Conservation (phyloP, 2,888 invertebrate genomes). For the Axea sp. region DNA sequence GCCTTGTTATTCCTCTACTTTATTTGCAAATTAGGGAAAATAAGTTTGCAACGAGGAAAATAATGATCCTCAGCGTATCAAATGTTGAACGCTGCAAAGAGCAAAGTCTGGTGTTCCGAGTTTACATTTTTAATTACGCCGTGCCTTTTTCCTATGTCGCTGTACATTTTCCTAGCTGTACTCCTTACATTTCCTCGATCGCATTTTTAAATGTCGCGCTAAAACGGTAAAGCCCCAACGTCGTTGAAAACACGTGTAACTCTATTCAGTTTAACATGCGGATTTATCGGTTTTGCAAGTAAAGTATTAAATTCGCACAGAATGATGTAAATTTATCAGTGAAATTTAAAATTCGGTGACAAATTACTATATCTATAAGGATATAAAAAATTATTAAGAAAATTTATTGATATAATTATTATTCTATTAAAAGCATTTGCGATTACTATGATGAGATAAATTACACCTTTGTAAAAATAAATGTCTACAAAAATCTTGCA, state of each 20-base stretch:
- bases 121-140: constrained; percentile 25
- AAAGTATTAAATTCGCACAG: constrained; percentile 37
- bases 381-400: too few relatives aligned
- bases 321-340: constrained; percentile 26
- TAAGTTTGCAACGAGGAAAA: constrained; percentile 9
- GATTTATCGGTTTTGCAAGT: constrained; percentile 39
- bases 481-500: too few relatives aligned
- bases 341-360: too few relatives aligned
- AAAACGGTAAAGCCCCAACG: constrained; percentile 5
- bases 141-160: neutral
- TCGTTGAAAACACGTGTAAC: constrained; percentile 37
- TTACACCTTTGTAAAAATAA: too few relatives aligned
- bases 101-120: constrained; percentile 6
- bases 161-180: neutral
- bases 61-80: constrained; percentile 19
- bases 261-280: constrained; percentile 27
- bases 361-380: too few relatives aligned
- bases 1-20: constrained; percentile 40
- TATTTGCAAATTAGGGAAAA: constrained; percentile 44
- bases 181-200: constrained; percentile 1
- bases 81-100: constrained; percentile 13
- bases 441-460: too few relatives aligned
- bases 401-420: too few relatives aligned
- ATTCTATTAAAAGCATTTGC: too few relatives aligned
- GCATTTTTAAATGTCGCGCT: constrained; percentile 24